A percentile compares a stretch with the other conserved stretches of the same genome.
These are phyloP conservation scores for Apostichopus japonicus DNA, from an alignment of 35 echinoderm and acorn worm genomes.

Conservation along the genomic window DNA sequence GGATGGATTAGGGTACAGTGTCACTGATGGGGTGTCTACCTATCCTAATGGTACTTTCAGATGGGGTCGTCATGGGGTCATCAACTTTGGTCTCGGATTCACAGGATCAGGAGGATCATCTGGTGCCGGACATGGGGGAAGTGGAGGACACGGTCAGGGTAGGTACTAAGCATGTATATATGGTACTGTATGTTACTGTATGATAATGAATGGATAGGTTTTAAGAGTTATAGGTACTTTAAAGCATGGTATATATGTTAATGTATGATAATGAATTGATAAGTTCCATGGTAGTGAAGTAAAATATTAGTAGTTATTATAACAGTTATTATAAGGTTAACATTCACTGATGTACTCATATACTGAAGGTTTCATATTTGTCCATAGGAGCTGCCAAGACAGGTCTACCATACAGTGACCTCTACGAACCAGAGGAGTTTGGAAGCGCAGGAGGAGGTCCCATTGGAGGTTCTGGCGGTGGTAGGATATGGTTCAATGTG, in stretches of 20 bases:
- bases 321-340: too few species aligned
- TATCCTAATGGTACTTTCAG: conserved; percentile 72
- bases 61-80: conserved; percentile 81
- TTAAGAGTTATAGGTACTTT: too few species aligned
- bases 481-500: conserved; percentile 94
- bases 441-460: conserved; percentile 87
- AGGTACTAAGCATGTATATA: background rate
- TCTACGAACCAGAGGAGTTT: conserved; percentile 93
- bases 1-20: conserved; percentile 74
- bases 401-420: conserved; percentile 83
- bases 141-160: conserved; percentile 89
- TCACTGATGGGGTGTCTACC: conserved; percentile 51
- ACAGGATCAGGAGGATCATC: conserved; percentile 43
- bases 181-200: too few species aligned
- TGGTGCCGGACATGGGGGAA: conserved; percentile 87
- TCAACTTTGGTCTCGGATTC: conserved; percentile 80
- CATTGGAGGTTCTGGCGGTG: conserved; percentile 80
- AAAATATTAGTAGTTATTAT: too few species aligned
- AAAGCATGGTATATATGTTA: too few species aligned
- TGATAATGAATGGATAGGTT: too few species aligned
- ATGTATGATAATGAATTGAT: too few species aligned
- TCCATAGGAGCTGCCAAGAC: conserved; percentile 65
- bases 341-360: too few species aligned
- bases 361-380: too few species aligned
- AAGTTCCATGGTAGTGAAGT: too few species aligned